Base-by-base conservation (phyloP, 2,113 vertebrate species). In the Calidris pugnax region DNA sequence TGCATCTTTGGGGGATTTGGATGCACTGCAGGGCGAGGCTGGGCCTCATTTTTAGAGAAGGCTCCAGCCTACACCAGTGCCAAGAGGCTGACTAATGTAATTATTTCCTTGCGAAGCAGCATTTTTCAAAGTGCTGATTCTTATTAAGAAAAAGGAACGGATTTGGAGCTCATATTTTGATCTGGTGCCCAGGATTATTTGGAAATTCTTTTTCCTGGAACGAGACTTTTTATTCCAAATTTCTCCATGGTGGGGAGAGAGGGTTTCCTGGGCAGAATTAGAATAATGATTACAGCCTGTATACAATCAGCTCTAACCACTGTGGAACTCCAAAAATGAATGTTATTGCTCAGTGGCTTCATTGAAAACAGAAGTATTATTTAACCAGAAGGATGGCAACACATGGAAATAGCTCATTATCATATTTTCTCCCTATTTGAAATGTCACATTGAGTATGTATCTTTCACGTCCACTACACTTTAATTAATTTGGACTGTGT, bases 141-240 rank as follows among this genome's bases (percentile, higher is more conserved):
- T 94, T 93, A 98, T 97, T 98, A 98, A 96, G 96, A 95, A 94
- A 95, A 97, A 97, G 95, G 93, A 97, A 97, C 1, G 86, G 90
- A 97, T 97, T 96, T 97, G 89, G 96, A 95, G 69, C 77, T 93
- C 72, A 66, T 90, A 84, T 82, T 97, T 92, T 96, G 96, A 97
- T 82, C 90, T 91, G 67, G 63, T 95, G 95, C 93, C 95, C 93
- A 97, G 95, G 77, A 94, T 97, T 93, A 96, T 96, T 95, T 97
- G 80, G 96, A 98, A 97, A 97, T 94, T 97, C 69, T 95, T 98
- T 98, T 97, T 97, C 96, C 92, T 97, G 92, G 93, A 98, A 97
- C 27, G 97, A 96, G 94, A 95, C 95, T 93, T 96, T 98, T 97
- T 95, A 96, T 96, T 97, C 82, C 95, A 96, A 89, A 96, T 97